Conservation (phyloP, 2,113 vertebrate species). For the Spilogale gracilis region DNA sequence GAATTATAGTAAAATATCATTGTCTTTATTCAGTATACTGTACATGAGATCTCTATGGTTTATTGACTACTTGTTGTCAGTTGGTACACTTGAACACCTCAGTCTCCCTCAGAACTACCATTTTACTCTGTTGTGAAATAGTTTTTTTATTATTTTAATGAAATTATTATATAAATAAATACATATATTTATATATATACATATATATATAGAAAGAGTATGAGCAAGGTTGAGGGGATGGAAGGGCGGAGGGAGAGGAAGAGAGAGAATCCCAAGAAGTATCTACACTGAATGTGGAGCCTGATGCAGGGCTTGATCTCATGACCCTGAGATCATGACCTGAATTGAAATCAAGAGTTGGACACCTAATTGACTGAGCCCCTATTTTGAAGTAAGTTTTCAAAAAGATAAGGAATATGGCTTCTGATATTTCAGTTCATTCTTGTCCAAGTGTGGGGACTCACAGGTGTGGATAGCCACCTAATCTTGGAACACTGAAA, state of each 20-base stretch:
- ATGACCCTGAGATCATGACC: neutral
- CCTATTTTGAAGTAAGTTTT: neutral
- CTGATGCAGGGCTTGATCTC: neutral
- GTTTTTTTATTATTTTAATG: neutral
- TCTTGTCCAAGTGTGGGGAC: rapidly evolving
- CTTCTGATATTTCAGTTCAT: neutral
- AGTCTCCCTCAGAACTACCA: neutral
- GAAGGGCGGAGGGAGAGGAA: neutral
- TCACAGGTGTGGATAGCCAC: neutral
- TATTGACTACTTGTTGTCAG: neutral
- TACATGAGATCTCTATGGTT: neutral
- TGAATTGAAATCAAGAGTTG: neutral
- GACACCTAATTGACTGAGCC: neutral
- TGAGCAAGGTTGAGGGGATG: neutral
- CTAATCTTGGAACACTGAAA: too few species aligned
- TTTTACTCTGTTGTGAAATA: neutral
- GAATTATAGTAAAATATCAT: neutral
- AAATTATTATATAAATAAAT: neutral
- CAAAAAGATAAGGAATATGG: neutral
- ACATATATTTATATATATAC: too few species aligned
- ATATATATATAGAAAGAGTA: too few species aligned
- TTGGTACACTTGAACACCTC: neutral
- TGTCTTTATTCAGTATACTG: neutral
- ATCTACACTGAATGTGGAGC: neutral
- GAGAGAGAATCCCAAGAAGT: neutral